Evolutionary conservation across 2,113 vertebrate species (phyloP).

Genomic region (Nothoprocta pentlandii): DNA sequence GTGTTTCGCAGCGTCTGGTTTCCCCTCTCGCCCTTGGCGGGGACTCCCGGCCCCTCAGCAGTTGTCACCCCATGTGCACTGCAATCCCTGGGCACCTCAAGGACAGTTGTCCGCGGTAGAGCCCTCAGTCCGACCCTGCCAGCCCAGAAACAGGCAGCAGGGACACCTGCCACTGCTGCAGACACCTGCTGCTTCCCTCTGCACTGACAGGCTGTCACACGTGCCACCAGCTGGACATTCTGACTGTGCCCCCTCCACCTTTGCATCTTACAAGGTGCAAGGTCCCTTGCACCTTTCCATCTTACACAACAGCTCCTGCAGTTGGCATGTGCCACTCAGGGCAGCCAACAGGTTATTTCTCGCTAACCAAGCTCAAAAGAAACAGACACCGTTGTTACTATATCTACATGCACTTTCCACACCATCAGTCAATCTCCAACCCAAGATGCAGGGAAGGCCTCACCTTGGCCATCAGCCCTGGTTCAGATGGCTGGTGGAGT

Average conservation of each 20-base stretch:
- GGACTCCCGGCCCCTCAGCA: background rate
- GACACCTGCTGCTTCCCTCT: background rate
- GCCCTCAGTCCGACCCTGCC: background rate
- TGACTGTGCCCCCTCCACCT: no score
- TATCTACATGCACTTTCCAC: background rate
- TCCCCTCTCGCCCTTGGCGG: background rate
- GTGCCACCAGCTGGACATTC: background rate
- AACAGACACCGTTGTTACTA: background rate
- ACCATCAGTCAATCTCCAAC: background rate
- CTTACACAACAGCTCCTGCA: background rate
- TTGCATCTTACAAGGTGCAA: no score
- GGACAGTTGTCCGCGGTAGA: no score
- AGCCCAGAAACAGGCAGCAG: background rate
- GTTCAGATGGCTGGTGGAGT: background rate
- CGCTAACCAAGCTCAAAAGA: fast-evolving
- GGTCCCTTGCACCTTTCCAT: background rate
- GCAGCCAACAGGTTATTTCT: background rate
- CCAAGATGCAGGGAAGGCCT: fast-evolving
- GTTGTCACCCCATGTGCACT: background rate
- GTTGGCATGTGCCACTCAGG: fast-evolving
- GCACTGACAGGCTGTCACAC: background rate
- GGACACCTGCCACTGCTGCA: background rate
- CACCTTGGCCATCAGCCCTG: background rate
- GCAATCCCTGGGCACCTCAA: background rate
- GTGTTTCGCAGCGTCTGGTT: fast-evolving